A percentile compares a stretch with the other conserved stretches of the same genome.
phyloP scores from a whole-genome alignment of 2,888 invertebrate genomes.

The Apodemia hepburni region DNA sequence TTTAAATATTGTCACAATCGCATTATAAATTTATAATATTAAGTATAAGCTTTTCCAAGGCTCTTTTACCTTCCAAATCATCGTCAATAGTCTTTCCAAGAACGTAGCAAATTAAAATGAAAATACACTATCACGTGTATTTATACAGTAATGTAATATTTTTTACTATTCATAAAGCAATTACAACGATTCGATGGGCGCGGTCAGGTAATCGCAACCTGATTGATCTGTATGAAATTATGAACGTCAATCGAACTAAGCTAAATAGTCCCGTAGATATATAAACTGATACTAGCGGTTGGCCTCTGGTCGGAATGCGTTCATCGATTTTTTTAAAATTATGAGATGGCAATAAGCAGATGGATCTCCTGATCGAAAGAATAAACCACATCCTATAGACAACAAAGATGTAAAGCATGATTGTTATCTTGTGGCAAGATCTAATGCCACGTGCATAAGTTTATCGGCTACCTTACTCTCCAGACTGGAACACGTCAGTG shows the following conservation, averaged over 20 bases:
- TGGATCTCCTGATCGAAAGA: no score
- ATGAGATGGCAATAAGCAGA: no score
- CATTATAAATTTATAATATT: not conserved
- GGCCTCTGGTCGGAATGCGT: no score
- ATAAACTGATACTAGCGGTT: no score
- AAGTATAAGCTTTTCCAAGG: conserved; percentile 1
- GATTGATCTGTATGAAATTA: conserved; percentile 25
- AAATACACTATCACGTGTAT: conserved; percentile 31
- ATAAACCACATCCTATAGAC: no score
- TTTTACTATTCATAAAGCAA: conserved; percentile 32
- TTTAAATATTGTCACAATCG: not conserved
- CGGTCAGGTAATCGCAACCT: conserved; percentile 29
- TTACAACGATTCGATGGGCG: conserved; percentile 32
- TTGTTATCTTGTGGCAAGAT: no score
- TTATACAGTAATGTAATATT: conserved; percentile 33
- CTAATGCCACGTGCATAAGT: no score
- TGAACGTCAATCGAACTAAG: not conserved
- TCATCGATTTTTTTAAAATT: no score
- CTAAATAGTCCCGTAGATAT: not conserved
- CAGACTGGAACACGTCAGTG: no score
- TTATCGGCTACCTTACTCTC: no score
- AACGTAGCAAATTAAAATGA: conserved; percentile 30
- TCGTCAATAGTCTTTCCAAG: conserved; percentile 27
- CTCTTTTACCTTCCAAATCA: conserved; percentile 34
- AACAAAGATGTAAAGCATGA: no score